Evolutionary conservation across 1,140 invertebrate genomes (phyloP), one percentile per base, ranked within the genome.

Genomic region (Campoletis sonorensis): DNA sequence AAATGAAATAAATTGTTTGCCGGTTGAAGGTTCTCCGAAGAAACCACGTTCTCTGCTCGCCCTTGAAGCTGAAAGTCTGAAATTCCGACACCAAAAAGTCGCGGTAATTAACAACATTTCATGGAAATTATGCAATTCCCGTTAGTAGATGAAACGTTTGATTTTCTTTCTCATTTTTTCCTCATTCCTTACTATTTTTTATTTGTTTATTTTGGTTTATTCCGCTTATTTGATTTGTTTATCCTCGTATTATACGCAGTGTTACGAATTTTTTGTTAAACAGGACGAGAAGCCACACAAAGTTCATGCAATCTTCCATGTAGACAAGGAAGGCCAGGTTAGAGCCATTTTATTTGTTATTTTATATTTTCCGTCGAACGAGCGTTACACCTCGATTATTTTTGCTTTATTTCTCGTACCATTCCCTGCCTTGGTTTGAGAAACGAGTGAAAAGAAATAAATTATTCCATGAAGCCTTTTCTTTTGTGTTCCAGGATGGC

Each of bases 1-100:
- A 86, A 95, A 97, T 89, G 92, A 95, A 73, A 98, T 99, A 49
- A 94, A 95, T 83, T 99, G 98, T 88, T 90, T 95, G 61, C 94
- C 97, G 18, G 81, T 96, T 0, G 94, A 94, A 2, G 94, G 93
- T 21, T 93, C 96, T 2, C 95, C 95, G 0, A 94, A 94, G 75
- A 96, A 96, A 90, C 98, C 98, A 0, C 92, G 93, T 79, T 94
- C 94, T 84, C 92, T 98, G 76, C 87, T 95, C 21, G 93, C 94
- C 79, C 92, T 96, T 87, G 95, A 97, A 91, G 89, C 94, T 11
- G 95, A 96, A 86, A 96, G 94, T 86, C 89, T 95, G 49, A 95
- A 94, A 91, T 92, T 96, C 15, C 92, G 94, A 45, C 93, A 94
- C 85, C 93, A 95, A 83, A 94, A 94, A 87, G 82, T 90, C 1